These are phyloP conservation scores for Philaethria dido DNA, from an alignment of 2,888 invertebrate species.

Conservation along the genomic window DNA sequence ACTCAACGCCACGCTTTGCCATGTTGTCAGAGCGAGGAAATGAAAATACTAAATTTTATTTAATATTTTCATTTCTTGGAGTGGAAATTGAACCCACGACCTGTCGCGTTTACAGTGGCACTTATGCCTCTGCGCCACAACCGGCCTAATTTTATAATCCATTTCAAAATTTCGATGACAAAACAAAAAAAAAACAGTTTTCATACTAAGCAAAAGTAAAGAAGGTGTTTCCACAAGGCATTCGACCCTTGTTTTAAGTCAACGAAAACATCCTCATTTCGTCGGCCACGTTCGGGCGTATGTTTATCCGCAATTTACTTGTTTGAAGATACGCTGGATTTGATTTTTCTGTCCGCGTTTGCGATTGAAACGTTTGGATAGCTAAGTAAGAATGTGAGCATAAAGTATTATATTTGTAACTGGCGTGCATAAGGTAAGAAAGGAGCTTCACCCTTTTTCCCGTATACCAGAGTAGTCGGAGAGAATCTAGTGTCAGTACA, in stretches of 20 bases:
- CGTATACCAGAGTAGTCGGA: too few species aligned
- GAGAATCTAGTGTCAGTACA: too few species aligned
- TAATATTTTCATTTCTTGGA: too few species aligned
- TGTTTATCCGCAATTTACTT: slow-evolving; percentile 31
- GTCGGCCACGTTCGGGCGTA: slow-evolving; percentile 21
- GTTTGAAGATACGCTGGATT: slow-evolving; percentile 24
- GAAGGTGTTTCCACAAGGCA: slow-evolving; percentile 11
- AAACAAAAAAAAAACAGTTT: slow-evolving; percentile 3
- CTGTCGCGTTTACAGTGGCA: too few species aligned
- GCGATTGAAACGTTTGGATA: not conserved
- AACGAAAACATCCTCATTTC: slow-evolving; percentile 37
- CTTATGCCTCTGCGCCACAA: too few species aligned
- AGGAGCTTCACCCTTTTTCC: too few species aligned
- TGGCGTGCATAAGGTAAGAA: too few species aligned
- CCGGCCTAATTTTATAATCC: not conserved
- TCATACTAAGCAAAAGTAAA: slow-evolving; percentile 9
- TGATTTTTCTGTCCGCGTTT: slow-evolving; percentile 17
- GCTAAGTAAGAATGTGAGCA: not conserved
- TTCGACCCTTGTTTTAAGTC: slow-evolving; percentile 41
- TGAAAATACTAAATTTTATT: too few species aligned
- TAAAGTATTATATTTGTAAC: not conserved
- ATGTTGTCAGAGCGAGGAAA: too few species aligned
- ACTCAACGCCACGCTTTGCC: too few species aligned
- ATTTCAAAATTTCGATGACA: not conserved
- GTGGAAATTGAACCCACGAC: too few species aligned